Conservation (phyloP, 1,140 invertebrate species). For the Tetramorium parvispinum region DNA sequence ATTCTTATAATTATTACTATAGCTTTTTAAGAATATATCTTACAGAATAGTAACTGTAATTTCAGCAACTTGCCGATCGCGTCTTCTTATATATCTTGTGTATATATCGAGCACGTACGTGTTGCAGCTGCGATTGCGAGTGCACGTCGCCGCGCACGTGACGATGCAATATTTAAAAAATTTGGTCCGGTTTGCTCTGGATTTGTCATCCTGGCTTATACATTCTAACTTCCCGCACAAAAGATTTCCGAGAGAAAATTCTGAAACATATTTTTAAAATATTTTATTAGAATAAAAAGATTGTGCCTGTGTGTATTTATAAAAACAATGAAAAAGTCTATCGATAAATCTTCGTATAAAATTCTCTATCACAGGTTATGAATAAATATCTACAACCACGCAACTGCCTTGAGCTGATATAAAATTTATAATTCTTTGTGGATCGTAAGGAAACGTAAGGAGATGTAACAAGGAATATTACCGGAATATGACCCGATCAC, state of each 20-base stretch:
- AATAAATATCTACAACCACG: not conserved
- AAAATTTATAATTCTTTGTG: not conserved
- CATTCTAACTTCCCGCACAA: not conserved
- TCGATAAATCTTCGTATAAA: not conserved
- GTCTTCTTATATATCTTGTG: not conserved
- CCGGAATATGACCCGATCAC: not conserved
- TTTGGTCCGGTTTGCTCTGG: not conserved
- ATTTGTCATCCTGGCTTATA: not conserved
- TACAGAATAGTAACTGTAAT: not conserved
- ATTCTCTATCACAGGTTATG: not conserved
- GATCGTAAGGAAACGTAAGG: not conserved
- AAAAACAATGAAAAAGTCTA: not conserved
- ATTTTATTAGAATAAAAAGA: not conserved
- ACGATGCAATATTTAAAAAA: conserved; percentile 46
- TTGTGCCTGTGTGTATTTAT: not conserved
- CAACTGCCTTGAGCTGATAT: not conserved
- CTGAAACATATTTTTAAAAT: not conserved
- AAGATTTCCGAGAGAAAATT: conserved; percentile 12
- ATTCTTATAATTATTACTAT: no score
- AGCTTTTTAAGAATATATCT: no score
- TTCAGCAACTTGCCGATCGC: not conserved
- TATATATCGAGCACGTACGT: not conserved
- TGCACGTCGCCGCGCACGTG: conserved; percentile 22
- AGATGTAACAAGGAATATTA: conserved; percentile 5
- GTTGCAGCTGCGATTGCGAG: conserved; percentile 14